These are phyloP conservation scores for Labeo rohita DNA, from an alignment of 2,113 vertebrate genomes.

Conservation along the genomic window DNA sequence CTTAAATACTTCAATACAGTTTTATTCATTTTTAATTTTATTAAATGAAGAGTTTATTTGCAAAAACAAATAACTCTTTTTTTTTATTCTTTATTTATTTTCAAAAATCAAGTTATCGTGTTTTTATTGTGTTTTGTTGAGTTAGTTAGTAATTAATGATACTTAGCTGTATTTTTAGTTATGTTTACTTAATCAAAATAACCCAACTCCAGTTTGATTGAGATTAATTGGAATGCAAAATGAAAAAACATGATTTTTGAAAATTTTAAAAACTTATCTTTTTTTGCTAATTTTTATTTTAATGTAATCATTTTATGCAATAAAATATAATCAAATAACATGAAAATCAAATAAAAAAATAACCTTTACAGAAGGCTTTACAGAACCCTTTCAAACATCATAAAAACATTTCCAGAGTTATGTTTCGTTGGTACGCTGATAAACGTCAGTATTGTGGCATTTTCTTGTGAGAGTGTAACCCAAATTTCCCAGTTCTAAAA, in stretches of 20 bases:
- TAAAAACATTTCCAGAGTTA: background rate
- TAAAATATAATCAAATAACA: background rate
- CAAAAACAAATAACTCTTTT: no score
- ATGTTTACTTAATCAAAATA: no score
- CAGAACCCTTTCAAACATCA: background rate
- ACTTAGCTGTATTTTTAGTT: no score
- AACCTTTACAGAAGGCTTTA: background rate
- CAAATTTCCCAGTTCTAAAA: background rate
- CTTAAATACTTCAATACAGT: no score
- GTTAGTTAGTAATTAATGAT: no score
- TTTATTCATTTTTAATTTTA: background rate
- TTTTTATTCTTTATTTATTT: no score
- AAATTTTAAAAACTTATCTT: background rate
- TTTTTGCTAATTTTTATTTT: background rate
- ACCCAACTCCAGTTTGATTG: no score
- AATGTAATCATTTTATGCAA: background rate
- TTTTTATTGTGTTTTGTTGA: no score
- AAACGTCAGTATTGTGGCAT: background rate
- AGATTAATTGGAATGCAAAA: no score
- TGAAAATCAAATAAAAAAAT: background rate
- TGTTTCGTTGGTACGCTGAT: background rate
- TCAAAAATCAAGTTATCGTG: no score
- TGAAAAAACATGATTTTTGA: no score
- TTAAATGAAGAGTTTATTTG: no score
- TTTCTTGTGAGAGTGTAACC: slow-evolving; percentile 24